Percentiles rank a stretch among this genome's conserved stretches.
Evolutionary conservation across 2,113 vertebrate species (phyloP).

Genomic region (Deroptyus accipitrinus): DNA sequence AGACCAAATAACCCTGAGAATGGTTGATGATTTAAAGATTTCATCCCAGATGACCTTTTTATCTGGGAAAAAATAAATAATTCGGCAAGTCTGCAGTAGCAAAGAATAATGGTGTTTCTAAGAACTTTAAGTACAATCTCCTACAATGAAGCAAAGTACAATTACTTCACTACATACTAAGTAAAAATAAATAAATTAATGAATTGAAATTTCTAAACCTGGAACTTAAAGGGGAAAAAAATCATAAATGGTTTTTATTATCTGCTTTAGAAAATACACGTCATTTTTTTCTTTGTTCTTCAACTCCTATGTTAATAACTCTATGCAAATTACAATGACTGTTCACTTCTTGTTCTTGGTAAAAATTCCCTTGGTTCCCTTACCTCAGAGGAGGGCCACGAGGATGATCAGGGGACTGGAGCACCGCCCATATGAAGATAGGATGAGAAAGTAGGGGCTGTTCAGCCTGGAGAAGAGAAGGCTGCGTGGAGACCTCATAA

Average conservation of each 20-base stretch:
- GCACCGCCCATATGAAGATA: no score
- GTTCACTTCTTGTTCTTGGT: neutral
- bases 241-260: neutral
- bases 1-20: neutral
- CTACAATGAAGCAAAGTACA: neutral
- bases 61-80: accelerated
- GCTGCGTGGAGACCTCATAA: no score
- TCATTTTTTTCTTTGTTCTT: neutral
- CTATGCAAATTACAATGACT: neutral
- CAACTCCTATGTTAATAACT: neutral
- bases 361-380: accelerated
- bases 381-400: neutral
- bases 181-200: neutral
- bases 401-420: no score
- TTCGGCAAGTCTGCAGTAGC: neutral
- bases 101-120: neutral
- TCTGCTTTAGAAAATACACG: neutral
- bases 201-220: neutral
- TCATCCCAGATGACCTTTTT: neutral
- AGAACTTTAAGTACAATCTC: neutral
- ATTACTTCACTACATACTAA: neutral
- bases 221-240: neutral
- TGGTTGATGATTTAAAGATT: neutral
- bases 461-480: no score
- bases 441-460: no score